Conservation (phyloP, 1,140 invertebrate genomes). For the Temnothorax longispinosus region DNA sequence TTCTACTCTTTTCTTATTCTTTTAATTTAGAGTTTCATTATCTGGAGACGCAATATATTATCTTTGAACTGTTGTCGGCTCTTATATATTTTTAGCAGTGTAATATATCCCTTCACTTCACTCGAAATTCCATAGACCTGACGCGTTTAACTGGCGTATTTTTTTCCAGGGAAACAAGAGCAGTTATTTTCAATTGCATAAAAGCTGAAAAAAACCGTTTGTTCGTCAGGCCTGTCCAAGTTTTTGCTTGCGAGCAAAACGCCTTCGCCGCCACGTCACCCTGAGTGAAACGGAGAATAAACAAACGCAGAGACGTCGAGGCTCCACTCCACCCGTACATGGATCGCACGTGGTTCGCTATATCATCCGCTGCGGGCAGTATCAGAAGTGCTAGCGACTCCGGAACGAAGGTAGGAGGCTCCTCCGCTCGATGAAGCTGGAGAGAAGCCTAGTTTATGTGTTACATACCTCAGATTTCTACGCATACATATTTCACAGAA, state of each 20-base stretch:
- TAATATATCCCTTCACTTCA: conserved; percentile 1
- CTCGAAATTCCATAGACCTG: not conserved
- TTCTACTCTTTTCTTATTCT: not conserved
- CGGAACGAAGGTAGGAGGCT: not conserved
- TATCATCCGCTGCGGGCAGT: not conserved
- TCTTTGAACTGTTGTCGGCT: not conserved
- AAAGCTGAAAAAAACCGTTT: conserved; percentile 7
- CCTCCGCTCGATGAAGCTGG: not conserved
- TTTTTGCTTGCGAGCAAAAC: conserved; percentile 11
- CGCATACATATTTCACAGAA: not conserved
- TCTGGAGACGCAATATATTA: not conserved
- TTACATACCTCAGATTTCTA: not conserved
- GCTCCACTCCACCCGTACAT: not conserved
- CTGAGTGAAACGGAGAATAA: not conserved
- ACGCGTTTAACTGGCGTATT: not conserved
- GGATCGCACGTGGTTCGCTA: conserved; percentile 1
- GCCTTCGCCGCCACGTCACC: not conserved
- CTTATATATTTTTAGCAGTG: not conserved
- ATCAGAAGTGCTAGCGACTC: conserved; percentile 5
- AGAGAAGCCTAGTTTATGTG: not conserved
- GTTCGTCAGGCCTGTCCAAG: not conserved
- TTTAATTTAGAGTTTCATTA: not conserved
- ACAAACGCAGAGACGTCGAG: not conserved
- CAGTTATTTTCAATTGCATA: conserved; percentile 1
- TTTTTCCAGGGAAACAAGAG: conserved; percentile 17